Percentiles rank a stretch among this genome's conserved stretches.
Evolutionary conservation across 2,797 vertebrate species (phyloP).

Genomic region (Chromis chromis): DNA sequence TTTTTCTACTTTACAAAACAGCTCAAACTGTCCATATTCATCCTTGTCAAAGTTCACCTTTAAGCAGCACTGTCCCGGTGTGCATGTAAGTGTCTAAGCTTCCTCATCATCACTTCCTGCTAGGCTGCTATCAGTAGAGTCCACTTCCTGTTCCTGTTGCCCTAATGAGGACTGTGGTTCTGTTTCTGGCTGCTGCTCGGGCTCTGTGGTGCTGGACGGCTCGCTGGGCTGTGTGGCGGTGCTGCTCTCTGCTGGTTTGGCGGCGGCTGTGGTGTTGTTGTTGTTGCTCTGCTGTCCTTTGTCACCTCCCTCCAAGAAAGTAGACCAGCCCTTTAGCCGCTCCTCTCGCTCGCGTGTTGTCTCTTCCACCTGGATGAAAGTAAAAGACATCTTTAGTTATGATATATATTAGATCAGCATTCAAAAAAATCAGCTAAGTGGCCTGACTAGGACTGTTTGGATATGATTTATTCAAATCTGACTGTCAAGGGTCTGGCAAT

Average conservation of each 20-base stretch:
- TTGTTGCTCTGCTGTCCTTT: conserved; percentile 37
- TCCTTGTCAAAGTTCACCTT: conserved; percentile 29
- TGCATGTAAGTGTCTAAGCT: conserved; percentile 51
- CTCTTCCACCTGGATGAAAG: conserved; percentile 89
- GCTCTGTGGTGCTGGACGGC: conserved; percentile 60
- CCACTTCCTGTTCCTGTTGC: conserved; percentile 73
- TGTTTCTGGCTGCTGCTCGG: conserved; percentile 46
- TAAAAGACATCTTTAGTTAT: too few species aligned
- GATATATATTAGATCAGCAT: too few species aligned
- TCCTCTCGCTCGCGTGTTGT: conserved; percentile 95
- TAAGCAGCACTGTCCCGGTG: conserved; percentile 24
- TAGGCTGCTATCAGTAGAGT: conserved; percentile 93
- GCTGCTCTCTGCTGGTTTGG: conserved; percentile 59
- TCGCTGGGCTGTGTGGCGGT: conserved; percentile 39
- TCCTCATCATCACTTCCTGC: conserved; percentile 90
- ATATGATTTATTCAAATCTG: too few species aligned
- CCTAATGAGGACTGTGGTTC: conserved; percentile 39
- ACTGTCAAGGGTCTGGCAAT: too few species aligned
- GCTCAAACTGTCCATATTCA: conserved; percentile 31
- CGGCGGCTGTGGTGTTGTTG: neutral
- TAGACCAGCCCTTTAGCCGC: conserved; percentile 92
- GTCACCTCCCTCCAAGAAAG: conserved; percentile 83
- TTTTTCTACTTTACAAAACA: conserved; percentile 67
- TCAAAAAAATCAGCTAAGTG: too few species aligned
- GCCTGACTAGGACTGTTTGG: too few species aligned